These are phyloP conservation scores for Pissodes strobi DNA, from an alignment of 1,140 invertebrate genomes.

Conservation along the genomic window DNA sequence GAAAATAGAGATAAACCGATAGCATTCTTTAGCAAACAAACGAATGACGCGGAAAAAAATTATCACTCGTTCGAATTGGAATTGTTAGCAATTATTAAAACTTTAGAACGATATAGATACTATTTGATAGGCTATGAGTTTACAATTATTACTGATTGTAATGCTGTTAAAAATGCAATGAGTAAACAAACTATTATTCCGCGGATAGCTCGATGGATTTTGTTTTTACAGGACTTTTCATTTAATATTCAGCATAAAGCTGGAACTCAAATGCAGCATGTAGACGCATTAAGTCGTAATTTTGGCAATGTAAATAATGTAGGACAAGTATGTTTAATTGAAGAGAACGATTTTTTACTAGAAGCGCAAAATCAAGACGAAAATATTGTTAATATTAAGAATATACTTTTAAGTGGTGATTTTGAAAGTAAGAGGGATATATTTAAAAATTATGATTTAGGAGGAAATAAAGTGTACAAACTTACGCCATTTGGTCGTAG, in stretches of 20 bases:
- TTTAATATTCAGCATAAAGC: background rate
- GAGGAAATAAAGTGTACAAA: constrained; percentile 10
- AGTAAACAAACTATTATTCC: constrained; percentile 4
- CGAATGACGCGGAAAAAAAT: no score
- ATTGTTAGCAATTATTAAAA: constrained; percentile 5
- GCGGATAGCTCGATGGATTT: background rate
- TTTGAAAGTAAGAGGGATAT: no score
- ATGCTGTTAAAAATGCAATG: background rate
- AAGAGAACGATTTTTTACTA: constrained; percentile 1
- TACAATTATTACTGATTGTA: no score
- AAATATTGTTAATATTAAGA: background rate
- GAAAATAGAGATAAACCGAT: constrained; percentile 1
- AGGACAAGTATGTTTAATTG: no score
- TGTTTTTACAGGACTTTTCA: background rate
- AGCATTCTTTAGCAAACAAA: constrained; percentile 10
- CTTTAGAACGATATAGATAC: background rate
- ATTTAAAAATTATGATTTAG: no score
- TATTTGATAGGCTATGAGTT: background rate
- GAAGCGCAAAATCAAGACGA: background rate
- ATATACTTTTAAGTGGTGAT: background rate
- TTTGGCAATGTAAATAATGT: background rate
- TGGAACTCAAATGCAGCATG: background rate
- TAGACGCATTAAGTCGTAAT: background rate
- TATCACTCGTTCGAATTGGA: background rate
- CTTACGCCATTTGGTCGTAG: no score